Evolutionary conservation across 37 sponge, comb jelly and placozoan species (phyloP).

Genomic region (Lycopodina hypogea): DNA sequence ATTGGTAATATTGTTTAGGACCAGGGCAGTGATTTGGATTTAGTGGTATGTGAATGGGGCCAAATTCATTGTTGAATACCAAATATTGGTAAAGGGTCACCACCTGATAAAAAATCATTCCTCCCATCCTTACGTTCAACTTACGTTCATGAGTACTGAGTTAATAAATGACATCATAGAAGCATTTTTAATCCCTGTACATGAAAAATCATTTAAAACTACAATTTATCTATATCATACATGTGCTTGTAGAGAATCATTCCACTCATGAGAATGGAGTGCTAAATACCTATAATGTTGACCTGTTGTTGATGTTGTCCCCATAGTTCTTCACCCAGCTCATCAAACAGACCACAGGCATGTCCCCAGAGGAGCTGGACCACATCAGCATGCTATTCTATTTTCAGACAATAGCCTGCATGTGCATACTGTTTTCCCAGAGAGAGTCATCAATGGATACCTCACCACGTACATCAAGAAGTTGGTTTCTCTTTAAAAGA

Average conservation of each 20-base stretch:
- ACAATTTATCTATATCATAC: no score
- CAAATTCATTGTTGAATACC: no score
- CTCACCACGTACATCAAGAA: constrained; percentile 77
- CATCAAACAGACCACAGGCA: constrained; percentile 89
- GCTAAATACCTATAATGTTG: background rate
- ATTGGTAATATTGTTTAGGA: no score
- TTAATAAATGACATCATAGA: no score
- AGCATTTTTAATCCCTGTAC: no score
- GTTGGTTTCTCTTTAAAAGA: constrained; percentile 46
- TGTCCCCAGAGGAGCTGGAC: constrained; percentile 46
- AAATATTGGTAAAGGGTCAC: no score
- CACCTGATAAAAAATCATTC: no score
- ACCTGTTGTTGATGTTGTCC: background rate
- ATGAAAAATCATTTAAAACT: no score
- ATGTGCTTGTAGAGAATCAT: background rate
- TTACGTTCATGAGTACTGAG: no score
- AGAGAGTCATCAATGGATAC: constrained; percentile 81
- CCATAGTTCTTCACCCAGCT: constrained; percentile 91
- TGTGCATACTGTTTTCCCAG: constrained; percentile 79
- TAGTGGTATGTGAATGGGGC: no score
- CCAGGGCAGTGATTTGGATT: no score
- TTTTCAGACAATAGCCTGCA: constrained; percentile 86
- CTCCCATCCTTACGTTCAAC: no score
- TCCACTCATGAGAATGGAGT: background rate
- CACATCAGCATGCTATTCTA: constrained; percentile 47